Percentiles rank a stretch among this genome's conserved stretches.
These are phyloP conservation scores for Apotomis betuletana DNA, from an alignment of 2,888 invertebrate species.

Conservation along the genomic window DNA sequence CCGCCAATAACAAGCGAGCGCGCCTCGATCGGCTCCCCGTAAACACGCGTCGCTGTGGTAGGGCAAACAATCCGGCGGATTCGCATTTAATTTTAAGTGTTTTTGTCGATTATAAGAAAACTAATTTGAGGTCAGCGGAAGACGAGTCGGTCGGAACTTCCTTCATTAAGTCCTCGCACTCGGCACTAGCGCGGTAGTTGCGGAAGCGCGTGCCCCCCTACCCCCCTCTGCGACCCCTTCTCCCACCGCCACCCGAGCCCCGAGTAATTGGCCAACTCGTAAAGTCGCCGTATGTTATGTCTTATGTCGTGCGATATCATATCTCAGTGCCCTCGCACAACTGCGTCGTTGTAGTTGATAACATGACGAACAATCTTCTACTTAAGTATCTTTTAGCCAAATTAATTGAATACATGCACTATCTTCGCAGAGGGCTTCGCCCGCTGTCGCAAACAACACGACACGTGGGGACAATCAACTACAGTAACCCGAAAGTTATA, in stretches of 20 bases:
- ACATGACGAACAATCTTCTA: constrained; percentile 9
- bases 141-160: constrained; percentile 32
- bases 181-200: constrained; percentile 25
- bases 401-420: constrained; percentile 15
- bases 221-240: neutral
- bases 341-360: constrained; percentile 4
- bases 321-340: constrained; percentile 12
- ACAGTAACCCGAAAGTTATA: too few relatives aligned
- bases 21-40: constrained; percentile 7
- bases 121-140: constrained; percentile 26
- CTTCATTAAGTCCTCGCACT: constrained; percentile 36
- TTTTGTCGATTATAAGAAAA: constrained; percentile 19
- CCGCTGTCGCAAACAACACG: neutral
- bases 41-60: neutral
- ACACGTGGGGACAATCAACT: neutral
- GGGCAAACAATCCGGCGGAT: neutral
- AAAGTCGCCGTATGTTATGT: constrained; percentile 32
- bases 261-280: constrained; percentile 29
- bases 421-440: neutral
- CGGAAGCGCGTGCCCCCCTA: constrained; percentile 22
- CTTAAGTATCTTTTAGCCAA: constrained; percentile 19
- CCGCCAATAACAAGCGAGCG: constrained; percentile 19
- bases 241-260: neutral
- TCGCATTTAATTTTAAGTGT: constrained; percentile 17
- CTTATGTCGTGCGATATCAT: constrained; percentile 30